A percentile compares a stretch with the other conserved stretches of the same genome.
Conservation (phyloP, 2,797 vertebrate genomes). For the Hyperoplus lanceolatus region DNA sequence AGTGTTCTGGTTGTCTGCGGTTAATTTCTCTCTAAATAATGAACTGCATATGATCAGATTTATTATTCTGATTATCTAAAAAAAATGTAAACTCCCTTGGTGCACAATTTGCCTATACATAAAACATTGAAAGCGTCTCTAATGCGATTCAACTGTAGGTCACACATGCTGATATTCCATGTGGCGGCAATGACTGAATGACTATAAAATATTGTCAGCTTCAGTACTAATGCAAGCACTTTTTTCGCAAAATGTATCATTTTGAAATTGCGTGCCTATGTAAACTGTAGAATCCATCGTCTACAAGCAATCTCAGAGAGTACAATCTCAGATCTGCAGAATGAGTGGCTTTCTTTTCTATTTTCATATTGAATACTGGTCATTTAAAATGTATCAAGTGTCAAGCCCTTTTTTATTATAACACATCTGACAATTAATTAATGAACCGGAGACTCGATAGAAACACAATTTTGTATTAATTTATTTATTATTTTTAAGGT, state of each 20-base stretch:
- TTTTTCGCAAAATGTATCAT: not conserved
- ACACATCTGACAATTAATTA: not conserved
- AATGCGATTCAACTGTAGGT: not conserved
- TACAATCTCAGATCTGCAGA: not conserved
- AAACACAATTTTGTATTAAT: not conserved
- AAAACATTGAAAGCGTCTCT: not conserved
- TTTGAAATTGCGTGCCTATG: not conserved
- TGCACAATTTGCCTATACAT: not conserved
- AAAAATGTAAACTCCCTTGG: conserved; percentile 9
- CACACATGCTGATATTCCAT: conserved; percentile 1
- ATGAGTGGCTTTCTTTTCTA: not conserved
- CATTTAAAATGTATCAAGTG: not conserved
- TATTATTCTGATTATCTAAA: conserved; percentile 13
- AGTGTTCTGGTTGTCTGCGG: conserved; percentile 9
- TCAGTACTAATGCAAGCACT: not conserved
- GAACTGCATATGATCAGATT: conserved; percentile 8
- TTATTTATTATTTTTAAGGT: conserved; percentile 8
- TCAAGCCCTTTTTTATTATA: not conserved
- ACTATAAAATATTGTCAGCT: conserved; percentile 1
- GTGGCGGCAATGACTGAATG: not conserved
- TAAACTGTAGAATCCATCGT: conserved; percentile 1
- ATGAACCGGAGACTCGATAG: not conserved
- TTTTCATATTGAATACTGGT: not conserved
- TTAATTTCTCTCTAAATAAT: conserved; percentile 12
- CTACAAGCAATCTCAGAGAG: conserved; percentile 14